Base-by-base conservation (phyloP, 2,113 vertebrate species). In the Oenanthe oenanthe region DNA sequence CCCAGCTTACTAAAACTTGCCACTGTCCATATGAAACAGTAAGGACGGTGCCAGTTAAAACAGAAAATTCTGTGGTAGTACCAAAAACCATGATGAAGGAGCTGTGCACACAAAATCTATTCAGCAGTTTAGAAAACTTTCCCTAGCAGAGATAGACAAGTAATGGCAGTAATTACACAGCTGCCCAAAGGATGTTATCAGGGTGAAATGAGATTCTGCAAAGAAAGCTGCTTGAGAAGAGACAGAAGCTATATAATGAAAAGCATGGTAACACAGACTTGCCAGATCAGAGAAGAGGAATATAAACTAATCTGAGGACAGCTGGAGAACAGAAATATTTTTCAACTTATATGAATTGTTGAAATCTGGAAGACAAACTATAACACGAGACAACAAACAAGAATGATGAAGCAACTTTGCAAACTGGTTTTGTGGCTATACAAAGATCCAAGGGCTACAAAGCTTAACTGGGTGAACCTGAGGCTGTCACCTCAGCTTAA, bases 311-410 rank as follows among this genome's bases (percentile, higher is more conserved):
- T 54, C 29, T 75, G 29, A 89, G 34, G 8, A 77, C 9, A 71
- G 13, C 4, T 62, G 22, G 7, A 20, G 15, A 91, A 77, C 22
- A 15, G 9, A 77, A 94, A 31, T 51, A 71, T 58, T 87, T 95
- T 75, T 91, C 22, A 94, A 31, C 16, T 61, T 34, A 56, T 3
- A 60, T 16, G 58, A 81, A 40, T 12, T 0, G 0, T 9, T 72
- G 29, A 58, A 67, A 85, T 57, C 13, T 67, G 57, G 38, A 81
- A 62, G 25, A 63, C 9, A 91, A 93, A 51, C 9, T 85, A 3
- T 10, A 94, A 72, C 18, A 28, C 0, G 0, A 81, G 61, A 68
- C 32, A 70, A 71, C 86, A 67, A 15, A 0, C 3, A 87, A 74
- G 34, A 86, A 65, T 3, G 3, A 90, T 48, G 34, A 77, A 51